A percentile compares a stretch with the other conserved stretches of the same genome.
Conservation (phyloP, 1,140 invertebrate species). For the Leptoteleia sp. region DNA sequence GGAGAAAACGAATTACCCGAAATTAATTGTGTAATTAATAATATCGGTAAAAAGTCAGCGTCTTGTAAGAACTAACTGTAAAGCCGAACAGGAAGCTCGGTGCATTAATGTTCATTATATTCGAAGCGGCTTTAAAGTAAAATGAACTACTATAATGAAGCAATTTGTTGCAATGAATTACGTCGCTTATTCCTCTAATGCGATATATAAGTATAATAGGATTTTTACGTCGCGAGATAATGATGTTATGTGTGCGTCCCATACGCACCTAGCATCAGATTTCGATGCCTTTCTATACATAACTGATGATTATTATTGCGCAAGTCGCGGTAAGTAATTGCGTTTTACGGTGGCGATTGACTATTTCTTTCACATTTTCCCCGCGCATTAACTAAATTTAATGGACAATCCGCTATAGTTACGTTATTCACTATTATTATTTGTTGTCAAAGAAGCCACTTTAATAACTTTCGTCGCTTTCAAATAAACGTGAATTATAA, state of each 20-base stretch:
- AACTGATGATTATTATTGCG: conserved; percentile 40
- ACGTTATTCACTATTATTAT: background rate
- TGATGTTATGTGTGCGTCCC: conserved; percentile 52
- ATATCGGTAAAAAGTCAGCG: conserved; percentile 47
- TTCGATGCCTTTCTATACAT: conserved; percentile 41
- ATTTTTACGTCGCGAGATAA: conserved; percentile 45
- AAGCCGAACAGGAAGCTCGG: conserved; percentile 43
- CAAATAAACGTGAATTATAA: no score
- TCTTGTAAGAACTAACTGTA: conserved; percentile 44
- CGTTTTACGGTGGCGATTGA: conserved; percentile 24
- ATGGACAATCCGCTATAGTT: background rate
- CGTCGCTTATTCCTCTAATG: conserved; percentile 52
- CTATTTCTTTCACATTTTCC: background rate
- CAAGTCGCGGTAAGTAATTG: conserved; percentile 39
- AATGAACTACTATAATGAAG: conserved; percentile 61
- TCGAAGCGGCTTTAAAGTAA: conserved; percentile 49
- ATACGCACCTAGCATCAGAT: conserved; percentile 45
- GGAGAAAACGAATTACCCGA: conserved; percentile 14
- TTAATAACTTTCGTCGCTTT: background rate
- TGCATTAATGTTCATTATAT: conserved; percentile 51
- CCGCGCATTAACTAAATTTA: conserved; percentile 4
- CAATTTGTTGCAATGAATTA: conserved; percentile 63
- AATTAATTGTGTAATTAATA: conserved; percentile 53
- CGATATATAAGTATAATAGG: conserved; percentile 52
- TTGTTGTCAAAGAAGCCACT: no score